Evolutionary conservation across 1,140 invertebrate species (phyloP).

Genomic region (Oreohelix idahoensis): DNA sequence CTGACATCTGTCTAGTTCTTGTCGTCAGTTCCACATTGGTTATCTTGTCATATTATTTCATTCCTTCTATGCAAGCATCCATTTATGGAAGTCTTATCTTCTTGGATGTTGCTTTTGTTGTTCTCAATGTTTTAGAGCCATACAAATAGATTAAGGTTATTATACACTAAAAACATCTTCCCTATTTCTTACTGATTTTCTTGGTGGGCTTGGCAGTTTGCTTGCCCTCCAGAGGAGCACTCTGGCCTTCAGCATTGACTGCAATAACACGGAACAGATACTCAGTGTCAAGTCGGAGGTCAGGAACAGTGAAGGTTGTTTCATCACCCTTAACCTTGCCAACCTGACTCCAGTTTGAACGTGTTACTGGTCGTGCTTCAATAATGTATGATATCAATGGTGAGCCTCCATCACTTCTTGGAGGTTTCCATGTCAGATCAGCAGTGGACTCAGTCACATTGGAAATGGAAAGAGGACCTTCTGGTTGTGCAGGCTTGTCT

Average conservation of each 20-base stretch:
- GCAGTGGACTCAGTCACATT: slow-evolving; percentile 95
- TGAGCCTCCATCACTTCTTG: slow-evolving; percentile 94
- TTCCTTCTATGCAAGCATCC: no score
- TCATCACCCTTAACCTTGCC: slow-evolving; percentile 79
- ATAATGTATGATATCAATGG: slow-evolving; percentile 95
- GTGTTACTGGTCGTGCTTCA: slow-evolving; percentile 87
- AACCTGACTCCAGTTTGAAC: slow-evolving; percentile 81
- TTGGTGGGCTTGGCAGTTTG: slow-evolving; percentile 92
- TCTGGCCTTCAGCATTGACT: slow-evolving; percentile 95
- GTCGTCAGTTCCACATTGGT: no score
- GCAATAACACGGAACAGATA: slow-evolving; percentile 94
- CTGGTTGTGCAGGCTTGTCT: slow-evolving; percentile 65
- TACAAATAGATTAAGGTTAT: no score
- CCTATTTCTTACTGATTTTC: slow-evolving; percentile 85
- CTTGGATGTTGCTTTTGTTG: no score
- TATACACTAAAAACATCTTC: no score
- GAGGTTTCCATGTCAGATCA: slow-evolving; percentile 91
- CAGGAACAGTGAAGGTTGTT: slow-evolving; percentile 79
- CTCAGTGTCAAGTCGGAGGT: slow-evolving; percentile 91
- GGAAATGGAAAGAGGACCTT: slow-evolving; percentile 88
- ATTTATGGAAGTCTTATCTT: no score
- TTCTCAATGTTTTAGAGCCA: no score
- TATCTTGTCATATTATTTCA: no score
- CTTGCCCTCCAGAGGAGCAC: slow-evolving; percentile 88
- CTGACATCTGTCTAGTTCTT: no score